A percentile compares a stretch with the other conserved stretches of the same genome.
Evolutionary conservation across 1,140 invertebrate species (phyloP).

Genomic region (Campoletis sonorensis): DNA sequence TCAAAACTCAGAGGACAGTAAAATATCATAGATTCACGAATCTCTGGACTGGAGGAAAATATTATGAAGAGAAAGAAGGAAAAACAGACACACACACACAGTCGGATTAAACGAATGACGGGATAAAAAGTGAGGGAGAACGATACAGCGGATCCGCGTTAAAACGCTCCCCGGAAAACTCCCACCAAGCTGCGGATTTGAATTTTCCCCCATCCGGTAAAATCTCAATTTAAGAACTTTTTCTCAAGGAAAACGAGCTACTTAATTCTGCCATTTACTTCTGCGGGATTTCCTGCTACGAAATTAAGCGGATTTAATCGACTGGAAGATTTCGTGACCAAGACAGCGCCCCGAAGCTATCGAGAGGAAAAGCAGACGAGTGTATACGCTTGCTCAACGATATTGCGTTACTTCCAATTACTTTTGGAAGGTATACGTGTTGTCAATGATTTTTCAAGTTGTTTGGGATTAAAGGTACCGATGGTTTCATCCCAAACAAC

Average conservation of each 20-base stretch:
- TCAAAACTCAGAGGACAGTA: constrained; percentile 39
- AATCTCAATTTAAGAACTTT: constrained; percentile 42
- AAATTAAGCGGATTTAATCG: constrained; percentile 30
- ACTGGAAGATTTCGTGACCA: constrained; percentile 17
- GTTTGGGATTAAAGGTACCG: no score
- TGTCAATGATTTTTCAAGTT: no score
- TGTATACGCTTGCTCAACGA: no score
- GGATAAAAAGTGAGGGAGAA: background rate
- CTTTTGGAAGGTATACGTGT: no score
- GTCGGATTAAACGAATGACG: background rate
- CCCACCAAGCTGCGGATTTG: constrained; percentile 11
- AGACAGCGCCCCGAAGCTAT: constrained; percentile 7
- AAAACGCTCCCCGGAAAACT: constrained; percentile 6
- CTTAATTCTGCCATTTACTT: constrained; percentile 34
- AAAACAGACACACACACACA: background rate
- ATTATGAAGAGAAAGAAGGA: constrained; percentile 22
- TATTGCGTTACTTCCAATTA: no score
- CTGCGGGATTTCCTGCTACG: background rate
- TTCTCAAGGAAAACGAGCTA: constrained; percentile 14
- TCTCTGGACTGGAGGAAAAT: constrained; percentile 15
- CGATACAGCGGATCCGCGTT: constrained; percentile 22
- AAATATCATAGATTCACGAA: background rate
- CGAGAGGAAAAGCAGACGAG: background rate
- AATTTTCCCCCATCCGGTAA: background rate
- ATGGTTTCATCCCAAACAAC: no score